Evolutionary conservation across 2,113 vertebrate genomes (phyloP), one percentile per base, ranked within the genome.

Genomic region (Genyomyrus donnyi): DNA sequence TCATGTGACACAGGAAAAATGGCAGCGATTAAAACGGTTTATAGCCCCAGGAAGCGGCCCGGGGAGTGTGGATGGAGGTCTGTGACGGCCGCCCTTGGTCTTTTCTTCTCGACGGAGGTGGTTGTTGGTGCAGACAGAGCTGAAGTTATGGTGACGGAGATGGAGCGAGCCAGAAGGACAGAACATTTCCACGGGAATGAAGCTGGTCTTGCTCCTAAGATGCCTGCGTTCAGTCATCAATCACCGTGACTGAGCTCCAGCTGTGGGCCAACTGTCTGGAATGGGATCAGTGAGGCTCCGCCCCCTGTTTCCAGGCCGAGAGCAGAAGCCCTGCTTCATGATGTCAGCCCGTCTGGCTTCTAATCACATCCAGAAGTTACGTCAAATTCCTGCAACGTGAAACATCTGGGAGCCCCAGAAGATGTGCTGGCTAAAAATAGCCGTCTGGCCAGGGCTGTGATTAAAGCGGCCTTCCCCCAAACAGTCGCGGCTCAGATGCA

Each of bases 331-430:
- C 66, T 49, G 87, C 88, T 88, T 62, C 48, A 90, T 94, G 94
- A 94, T 95, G 94, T 95, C 94, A 95, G 91, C 88, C 85, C n/a
- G 80, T 93, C 91, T 93, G 91, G 91, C 45, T 74, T 87, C 85
- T 93, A 93, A 95, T 93, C 91, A 91, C 92, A 93, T 94, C 91
- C 95, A 94, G 93, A 62, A 52, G 91, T 88, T 90, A 93, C 93
- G 93, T 94, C 93, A 91, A 91, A 92, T 92, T 92, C 93, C 90
- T 93, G 21, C 91, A 87, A 88, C 91, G 1, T 87, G 58, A 91
- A 90, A 92, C 94, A 95, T 95, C 94, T 95, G 94, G 95, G 94
- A 94, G 91, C 91, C 92, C 94, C 95, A 90, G 94, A 93, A 92
- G 91, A 91, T 92, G 92, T 89, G 93, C 92, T 91, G 91, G 92